These are phyloP conservation scores for Virgularia gustaviana DNA, from an alignment of 92 coral and sea anemone species.

Conservation along the genomic window DNA sequence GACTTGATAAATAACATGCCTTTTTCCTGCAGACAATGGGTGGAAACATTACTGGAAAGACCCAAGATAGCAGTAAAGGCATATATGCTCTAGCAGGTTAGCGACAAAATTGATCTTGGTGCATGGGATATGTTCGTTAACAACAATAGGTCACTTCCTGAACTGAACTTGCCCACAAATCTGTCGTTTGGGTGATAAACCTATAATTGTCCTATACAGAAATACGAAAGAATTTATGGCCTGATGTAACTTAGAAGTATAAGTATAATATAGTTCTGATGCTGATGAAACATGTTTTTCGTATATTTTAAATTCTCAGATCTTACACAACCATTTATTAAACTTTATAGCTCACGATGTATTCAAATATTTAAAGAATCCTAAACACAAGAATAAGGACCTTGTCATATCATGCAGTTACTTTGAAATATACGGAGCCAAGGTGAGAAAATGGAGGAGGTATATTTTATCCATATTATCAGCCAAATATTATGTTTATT, in stretches of 20 bases:
- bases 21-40: slow-evolving; percentile 83
- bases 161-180: too few species aligned
- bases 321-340: too few species aligned
- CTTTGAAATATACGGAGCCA: slow-evolving; percentile 96
- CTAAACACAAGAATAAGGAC: slow-evolving; percentile 93
- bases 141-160: too few species aligned
- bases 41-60: slow-evolving; percentile 90
- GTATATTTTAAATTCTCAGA: too few species aligned
- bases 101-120: background rate
- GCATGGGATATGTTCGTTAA: background rate
- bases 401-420: slow-evolving; percentile 88
- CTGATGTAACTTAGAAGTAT: too few species aligned
- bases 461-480: background rate
- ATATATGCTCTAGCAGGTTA: slow-evolving; percentile 92
- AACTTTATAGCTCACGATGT: slow-evolving; percentile 91
- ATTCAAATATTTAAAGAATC: slow-evolving; percentile 65
- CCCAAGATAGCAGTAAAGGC: slow-evolving; percentile 93
- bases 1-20: too few species aligned
- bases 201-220: too few species aligned
- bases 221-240: too few species aligned
- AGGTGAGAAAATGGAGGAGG: slow-evolving; percentile 38
- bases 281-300: too few species aligned
- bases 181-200: too few species aligned
- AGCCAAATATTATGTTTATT: background rate
- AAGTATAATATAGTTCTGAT: too few species aligned